Conservation (phyloP, 2,888 invertebrate species). For the Cynaeus angustus region DNA sequence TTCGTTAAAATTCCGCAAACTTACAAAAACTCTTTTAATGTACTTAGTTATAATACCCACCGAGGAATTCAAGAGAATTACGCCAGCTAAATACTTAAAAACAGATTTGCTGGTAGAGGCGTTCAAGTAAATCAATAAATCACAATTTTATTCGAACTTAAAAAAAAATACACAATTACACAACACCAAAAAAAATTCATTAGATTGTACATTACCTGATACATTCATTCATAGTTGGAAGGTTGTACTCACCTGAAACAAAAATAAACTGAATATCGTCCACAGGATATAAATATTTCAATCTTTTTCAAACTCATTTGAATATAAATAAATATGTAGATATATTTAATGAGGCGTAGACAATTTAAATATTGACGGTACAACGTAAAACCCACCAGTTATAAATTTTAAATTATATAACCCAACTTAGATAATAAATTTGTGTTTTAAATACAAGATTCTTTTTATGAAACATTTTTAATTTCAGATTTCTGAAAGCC, state of each 20-base stretch:
- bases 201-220: background rate
- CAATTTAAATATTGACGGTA: constrained; percentile 4
- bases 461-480: no score
- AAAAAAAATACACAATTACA: no score
- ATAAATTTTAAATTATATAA: constrained; percentile 8
- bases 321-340: constrained; percentile 18
- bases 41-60: no score
- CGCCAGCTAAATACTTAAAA: no score
- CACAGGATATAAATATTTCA: constrained; percentile 1
- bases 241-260: constrained; percentile 24
- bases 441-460: background rate
- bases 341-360: background rate
- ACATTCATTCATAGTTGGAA: background rate
- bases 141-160: no score
- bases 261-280: background rate
- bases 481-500: no score
- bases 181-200: background rate
- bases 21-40: no score
- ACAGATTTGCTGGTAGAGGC: no score
- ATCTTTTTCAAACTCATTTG: background rate
- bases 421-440: background rate
- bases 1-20: no score
- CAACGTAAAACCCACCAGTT: background rate
- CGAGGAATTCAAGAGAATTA: no score
- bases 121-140: no score